Percentiles rank a stretch among this genome's conserved stretches.
Evolutionary conservation across 2,797 vertebrate genomes (phyloP).

Genomic region (Lycodopsis pacificus): DNA sequence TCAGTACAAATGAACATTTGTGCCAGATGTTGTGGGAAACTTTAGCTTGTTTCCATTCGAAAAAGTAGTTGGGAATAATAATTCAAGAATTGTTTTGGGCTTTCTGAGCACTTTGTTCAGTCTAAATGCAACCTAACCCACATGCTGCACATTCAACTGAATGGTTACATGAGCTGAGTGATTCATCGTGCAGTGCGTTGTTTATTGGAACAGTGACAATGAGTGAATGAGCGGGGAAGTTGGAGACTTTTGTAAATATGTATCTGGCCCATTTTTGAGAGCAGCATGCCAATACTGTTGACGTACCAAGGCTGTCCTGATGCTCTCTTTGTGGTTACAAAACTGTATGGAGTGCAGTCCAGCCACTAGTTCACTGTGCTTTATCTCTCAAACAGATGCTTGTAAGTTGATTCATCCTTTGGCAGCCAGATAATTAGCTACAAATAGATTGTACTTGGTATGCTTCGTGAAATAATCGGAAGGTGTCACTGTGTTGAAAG

Average conservation of each 20-base stretch:
- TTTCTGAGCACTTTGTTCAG: conserved; percentile 22
- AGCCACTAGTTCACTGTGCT: not conserved
- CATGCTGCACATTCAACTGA: conserved; percentile 1
- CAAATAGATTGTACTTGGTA: not conserved
- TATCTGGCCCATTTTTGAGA: not conserved
- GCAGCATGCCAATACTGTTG: not conserved
- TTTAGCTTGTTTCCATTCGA: conserved; percentile 9
- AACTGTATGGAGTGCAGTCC: not conserved
- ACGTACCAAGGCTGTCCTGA: not conserved
- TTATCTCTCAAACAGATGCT: not conserved
- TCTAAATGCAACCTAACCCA: conserved; percentile 9
- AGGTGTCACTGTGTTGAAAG: not conserved
- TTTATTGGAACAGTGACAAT: not conserved
- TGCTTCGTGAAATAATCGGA: not conserved
- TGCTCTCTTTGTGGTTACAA: not conserved
- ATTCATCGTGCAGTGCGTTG: conserved; percentile 2
- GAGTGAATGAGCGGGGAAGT: not conserved
- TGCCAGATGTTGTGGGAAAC: conserved; percentile 7
- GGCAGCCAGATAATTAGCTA: not conserved
- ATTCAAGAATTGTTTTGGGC: conserved; percentile 19
- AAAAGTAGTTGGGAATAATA: not conserved
- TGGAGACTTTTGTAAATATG: not conserved
- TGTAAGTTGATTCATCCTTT: not conserved
- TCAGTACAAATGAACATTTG: not conserved
- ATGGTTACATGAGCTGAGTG: conserved; percentile 6